Evolutionary conservation across 1,140 invertebrate genomes (phyloP).

Genomic region (Idris sp.): DNA sequence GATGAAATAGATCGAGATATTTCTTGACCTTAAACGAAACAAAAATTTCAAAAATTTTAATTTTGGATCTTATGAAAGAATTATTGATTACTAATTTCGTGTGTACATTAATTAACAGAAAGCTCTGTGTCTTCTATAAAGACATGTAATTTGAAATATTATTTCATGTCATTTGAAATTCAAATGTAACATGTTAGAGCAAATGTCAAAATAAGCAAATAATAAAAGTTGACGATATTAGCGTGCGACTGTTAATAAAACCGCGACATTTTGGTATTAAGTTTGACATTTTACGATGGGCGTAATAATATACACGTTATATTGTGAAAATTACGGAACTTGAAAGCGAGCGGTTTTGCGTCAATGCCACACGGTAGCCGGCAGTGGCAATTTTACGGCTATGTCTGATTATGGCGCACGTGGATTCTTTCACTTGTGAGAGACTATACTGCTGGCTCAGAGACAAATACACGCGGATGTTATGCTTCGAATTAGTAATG

Average conservation of each 20-base stretch:
- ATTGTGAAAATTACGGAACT: slow-evolving; percentile 56
- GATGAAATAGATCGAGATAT: slow-evolving; percentile 52
- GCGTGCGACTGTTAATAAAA: too few relatives aligned
- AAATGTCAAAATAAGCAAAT: too few relatives aligned
- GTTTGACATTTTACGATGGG: slow-evolving; percentile 32
- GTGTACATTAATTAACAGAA: too few relatives aligned
- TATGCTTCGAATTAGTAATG: slow-evolving; percentile 57
- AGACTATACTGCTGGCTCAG: slow-evolving; percentile 39
- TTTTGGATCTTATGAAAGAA: too few relatives aligned
- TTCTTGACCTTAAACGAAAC: slow-evolving; percentile 54
- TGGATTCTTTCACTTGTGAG: slow-evolving; percentile 55
- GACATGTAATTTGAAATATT: too few relatives aligned
- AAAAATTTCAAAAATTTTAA: too few relatives aligned
- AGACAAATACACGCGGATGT: slow-evolving; percentile 56
- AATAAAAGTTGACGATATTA: too few relatives aligned
- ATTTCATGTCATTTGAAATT: too few relatives aligned
- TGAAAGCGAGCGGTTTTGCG: slow-evolving; percentile 31
- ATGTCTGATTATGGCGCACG: slow-evolving; percentile 57
- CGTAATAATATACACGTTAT: slow-evolving; percentile 46
- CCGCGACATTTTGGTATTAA: slow-evolving; percentile 46
- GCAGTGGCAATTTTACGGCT: slow-evolving; percentile 50
- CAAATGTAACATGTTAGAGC: too few relatives aligned
- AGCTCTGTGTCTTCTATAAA: too few relatives aligned
- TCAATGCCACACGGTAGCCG: slow-evolving; percentile 53
- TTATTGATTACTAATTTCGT: too few relatives aligned